phyloP scores from a whole-genome alignment of 2,797 vertebrate genomes.

The Anomalospiza imberbis region DNA sequence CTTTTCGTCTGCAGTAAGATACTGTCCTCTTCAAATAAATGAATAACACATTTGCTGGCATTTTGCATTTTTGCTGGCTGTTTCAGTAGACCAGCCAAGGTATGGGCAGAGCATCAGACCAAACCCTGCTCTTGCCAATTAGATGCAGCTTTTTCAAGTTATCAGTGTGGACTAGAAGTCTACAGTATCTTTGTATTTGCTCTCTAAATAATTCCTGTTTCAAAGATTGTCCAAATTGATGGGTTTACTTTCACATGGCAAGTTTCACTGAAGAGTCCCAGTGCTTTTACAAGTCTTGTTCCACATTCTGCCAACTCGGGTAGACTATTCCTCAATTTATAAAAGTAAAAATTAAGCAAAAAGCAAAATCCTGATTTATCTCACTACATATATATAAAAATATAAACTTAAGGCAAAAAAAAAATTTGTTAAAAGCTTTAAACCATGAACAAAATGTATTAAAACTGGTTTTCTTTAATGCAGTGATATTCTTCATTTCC shows the following conservation, averaged over 20 bases:
- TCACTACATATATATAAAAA: not conserved
- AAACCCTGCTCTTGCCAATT: not conserved
- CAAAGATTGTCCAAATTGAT: not conserved
- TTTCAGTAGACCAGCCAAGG: not conserved
- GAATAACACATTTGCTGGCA: not conserved
- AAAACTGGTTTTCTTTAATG: not conserved
- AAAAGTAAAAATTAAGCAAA: not conserved
- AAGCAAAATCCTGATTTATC: not conserved
- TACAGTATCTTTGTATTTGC: not conserved
- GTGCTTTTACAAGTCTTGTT: not conserved
- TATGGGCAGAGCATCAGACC: not conserved
- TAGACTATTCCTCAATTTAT: not conserved
- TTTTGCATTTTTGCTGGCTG: not conserved
- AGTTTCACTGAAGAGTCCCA: not conserved
- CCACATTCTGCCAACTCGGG: not conserved
- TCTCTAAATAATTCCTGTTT: not conserved
- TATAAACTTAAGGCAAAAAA: not conserved
- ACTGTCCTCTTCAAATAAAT: not conserved
- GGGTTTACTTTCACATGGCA: not conserved
- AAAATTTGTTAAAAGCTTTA: not conserved
- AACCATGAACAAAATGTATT: not conserved
- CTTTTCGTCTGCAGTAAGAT: not conserved
- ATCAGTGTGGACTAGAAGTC: not conserved
- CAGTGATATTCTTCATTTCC: not conserved
- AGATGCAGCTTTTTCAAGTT: not conserved